These are phyloP conservation scores for Papilio polytes DNA, from an alignment of 1,140 invertebrate species.

Conservation along the genomic window DNA sequence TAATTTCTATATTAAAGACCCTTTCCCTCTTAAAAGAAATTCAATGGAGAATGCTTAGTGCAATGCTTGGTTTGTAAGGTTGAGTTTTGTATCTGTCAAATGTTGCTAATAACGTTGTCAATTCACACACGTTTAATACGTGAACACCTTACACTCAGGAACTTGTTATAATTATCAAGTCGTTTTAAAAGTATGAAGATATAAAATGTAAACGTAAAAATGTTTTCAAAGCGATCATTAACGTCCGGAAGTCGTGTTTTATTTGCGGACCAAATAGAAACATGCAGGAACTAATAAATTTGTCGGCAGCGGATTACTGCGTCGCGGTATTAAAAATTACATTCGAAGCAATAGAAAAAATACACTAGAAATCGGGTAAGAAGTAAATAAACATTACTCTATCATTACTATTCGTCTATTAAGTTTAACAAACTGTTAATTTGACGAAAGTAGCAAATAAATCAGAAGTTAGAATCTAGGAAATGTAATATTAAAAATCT, in stretches of 20 bases:
- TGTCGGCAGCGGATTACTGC: constrained; percentile 23
- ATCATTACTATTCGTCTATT: background rate
- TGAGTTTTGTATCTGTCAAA: too few species aligned
- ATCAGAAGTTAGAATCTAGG: background rate
- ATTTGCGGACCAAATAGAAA: constrained; percentile 37
- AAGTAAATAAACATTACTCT: background rate
- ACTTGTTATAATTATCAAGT: constrained; percentile 7
- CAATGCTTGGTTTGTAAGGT: too few species aligned
- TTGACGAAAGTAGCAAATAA: background rate
- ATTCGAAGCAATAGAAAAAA: background rate
- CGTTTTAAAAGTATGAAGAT: background rate
- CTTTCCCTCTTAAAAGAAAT: background rate
- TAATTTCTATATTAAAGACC: background rate
- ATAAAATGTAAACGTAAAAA: background rate
- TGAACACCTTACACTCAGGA: background rate
- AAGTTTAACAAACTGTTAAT: background rate
- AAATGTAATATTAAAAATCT: background rate
- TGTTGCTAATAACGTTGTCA: too few species aligned
- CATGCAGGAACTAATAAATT: constrained; percentile 39
- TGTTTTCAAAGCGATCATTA: constrained; percentile 33
- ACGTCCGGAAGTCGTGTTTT: constrained; percentile 35
- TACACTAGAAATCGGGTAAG: background rate
- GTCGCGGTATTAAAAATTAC: background rate
- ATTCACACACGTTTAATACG: background rate
- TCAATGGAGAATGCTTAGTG: background rate